Evolutionary conservation across 2,797 vertebrate genomes (phyloP).

Genomic region (Lepus townsendii): DNA sequence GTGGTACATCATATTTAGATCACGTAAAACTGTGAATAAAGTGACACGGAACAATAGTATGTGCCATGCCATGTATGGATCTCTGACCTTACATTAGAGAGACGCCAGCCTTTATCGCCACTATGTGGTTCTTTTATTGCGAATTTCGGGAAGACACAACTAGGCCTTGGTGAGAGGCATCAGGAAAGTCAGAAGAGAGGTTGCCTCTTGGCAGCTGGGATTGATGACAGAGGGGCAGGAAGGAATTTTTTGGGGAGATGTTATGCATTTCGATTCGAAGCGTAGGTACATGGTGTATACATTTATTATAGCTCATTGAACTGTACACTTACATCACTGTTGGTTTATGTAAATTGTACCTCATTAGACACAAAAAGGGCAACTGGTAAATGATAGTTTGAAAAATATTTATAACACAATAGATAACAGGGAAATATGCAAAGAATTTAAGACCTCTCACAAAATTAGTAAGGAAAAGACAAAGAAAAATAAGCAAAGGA

Average conservation of each 20-base stretch:
- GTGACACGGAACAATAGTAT: background rate
- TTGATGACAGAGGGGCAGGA: background rate
- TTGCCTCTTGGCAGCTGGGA: background rate
- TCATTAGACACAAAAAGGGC: background rate
- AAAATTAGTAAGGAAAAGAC: slow-evolving; percentile 9
- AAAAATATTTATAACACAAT: background rate
- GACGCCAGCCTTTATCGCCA: background rate
- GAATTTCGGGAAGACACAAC: background rate
- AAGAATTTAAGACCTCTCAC: background rate
- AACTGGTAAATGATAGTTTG: background rate
- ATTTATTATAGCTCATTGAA: slow-evolving; percentile 11
- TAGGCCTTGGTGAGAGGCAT: background rate
- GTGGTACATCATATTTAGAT: background rate
- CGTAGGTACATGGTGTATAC: background rate
- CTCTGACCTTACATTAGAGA: background rate
- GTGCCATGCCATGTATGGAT: background rate
- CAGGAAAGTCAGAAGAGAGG: background rate
- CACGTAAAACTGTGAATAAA: background rate
- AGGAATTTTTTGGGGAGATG: background rate
- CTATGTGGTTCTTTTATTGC: background rate
- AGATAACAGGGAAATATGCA: background rate
- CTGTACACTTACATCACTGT: background rate
- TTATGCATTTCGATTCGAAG: background rate
- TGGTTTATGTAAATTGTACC: background rate
- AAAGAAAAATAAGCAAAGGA: slow-evolving; percentile 10